Base-by-base conservation (phyloP, 2,113 vertebrate genomes). In the Nycticebus coucang region DNA sequence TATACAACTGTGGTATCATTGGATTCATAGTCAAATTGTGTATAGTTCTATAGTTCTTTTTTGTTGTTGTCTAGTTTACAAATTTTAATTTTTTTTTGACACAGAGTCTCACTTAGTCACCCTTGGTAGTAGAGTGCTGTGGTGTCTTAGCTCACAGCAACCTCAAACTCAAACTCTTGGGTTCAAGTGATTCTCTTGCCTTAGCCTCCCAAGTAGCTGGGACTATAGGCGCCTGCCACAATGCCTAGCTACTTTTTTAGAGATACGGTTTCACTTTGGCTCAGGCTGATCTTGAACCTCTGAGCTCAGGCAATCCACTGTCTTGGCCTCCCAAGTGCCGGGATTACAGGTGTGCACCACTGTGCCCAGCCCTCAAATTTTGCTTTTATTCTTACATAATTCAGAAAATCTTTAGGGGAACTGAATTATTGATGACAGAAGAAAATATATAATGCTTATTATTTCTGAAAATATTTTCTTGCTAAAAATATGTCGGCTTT, bases 331-430 rank as follows among this genome's bases (percentile, higher is more conserved):
- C 30, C 64, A 68, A 33, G 50, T 41, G 45, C 45, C 9, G 45
- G 45, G 45, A 50, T 50, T 50, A 50, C 10, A 50, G 45, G 45
- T 9, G 8, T 50, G 45, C 8, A 50, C 45, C 8, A 50, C 45
- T 41, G 3, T 41, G 41, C 45, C 7, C 45, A 50, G 13, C 19
- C 86, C 78, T 89, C 53, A 86, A 53, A 26, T 94, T 81, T 85
- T 69, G 80, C 37, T 92, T 96, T 92, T 92, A 68, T 90, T 93
- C 60, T 57, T 75, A 17, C 45, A 12, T 83, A 92, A 96, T 77
- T 84, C 5, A 92, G 75, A 95, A 94, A 83, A 41, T 79, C 79
- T 95, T 91, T 83, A 87, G 35, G 35, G 6, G 41, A 84, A n/a
- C 45, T 26, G 41, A 75, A 19, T 66, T 93, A 80, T n/a, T 94